Conservation (phyloP, 2,888 invertebrate genomes). For the Trissoscelio sp. region DNA sequence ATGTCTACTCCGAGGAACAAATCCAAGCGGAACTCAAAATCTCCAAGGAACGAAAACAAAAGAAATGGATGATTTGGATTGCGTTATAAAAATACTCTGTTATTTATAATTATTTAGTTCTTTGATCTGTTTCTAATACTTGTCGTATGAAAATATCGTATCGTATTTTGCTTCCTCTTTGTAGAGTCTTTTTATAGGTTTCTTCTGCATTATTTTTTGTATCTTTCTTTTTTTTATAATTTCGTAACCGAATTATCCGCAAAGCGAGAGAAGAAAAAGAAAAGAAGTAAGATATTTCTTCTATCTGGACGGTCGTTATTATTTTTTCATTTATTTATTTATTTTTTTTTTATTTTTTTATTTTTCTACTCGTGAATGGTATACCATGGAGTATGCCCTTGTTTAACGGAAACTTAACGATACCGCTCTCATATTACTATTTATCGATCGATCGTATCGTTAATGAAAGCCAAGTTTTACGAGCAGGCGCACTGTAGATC, state of each 20-base stretch:
- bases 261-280: constrained; percentile 64
- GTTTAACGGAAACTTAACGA: constrained; percentile 63
- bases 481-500: constrained; percentile 59
- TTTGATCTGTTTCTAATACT: constrained; percentile 65
- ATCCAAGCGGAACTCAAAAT: constrained; percentile 45
- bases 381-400: constrained; percentile 53
- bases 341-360: constrained; percentile 49
- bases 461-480: constrained; percentile 64
- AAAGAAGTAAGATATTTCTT: constrained; percentile 70
- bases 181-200: constrained; percentile 38
- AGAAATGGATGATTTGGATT: constrained; percentile 55
- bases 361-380: constrained; percentile 66
- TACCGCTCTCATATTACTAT: constrained; percentile 63
- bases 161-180: constrained; percentile 59
- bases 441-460: constrained; percentile 66
- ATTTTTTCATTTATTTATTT: constrained; percentile 26
- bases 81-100: constrained; percentile 65
- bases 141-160: constrained; percentile 66
- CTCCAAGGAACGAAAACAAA: constrained; percentile 20
- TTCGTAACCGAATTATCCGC: constrained; percentile 50
- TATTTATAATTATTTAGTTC: constrained; percentile 54
- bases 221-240: constrained; percentile 16
- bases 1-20: constrained; percentile 63
- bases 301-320: constrained; percentile 77
- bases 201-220: constrained; percentile 12